Evolutionary conservation across 2,888 invertebrate genomes (phyloP).

Genomic region (Congeria kusceri): DNA sequence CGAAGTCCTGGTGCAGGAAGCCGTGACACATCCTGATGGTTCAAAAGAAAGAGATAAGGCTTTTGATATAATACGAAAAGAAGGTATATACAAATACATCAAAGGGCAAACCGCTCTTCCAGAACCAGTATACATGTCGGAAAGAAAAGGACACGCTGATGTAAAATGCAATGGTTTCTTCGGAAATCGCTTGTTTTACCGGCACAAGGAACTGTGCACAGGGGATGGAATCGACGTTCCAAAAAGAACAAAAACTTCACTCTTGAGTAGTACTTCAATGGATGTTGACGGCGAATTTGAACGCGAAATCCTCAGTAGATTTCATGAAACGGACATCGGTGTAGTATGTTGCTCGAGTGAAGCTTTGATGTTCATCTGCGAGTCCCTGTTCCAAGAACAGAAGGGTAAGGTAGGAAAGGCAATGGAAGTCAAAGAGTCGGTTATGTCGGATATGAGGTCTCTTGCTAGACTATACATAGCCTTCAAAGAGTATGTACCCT

Average conservation of each 20-base stretch:
- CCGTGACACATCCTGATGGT: neutral
- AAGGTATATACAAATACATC: conserved; percentile 8
- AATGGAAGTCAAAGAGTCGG: conserved; percentile 19
- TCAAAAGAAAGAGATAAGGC: conserved; percentile 9
- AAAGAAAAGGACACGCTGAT: conserved; percentile 6
- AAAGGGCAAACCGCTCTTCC: neutral
- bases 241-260: neutral
- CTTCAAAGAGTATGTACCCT: neutral
- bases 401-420: conserved; percentile 6
- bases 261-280: neutral
- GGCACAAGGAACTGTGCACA: conserved; percentile 22
- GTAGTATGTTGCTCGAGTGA: conserved; percentile 6
- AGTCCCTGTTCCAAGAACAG: conserved; percentile 3
- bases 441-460: conserved; percentile 17
- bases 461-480: conserved; percentile 2
- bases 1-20: conserved; percentile 3
- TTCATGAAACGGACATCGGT: conserved; percentile 11
- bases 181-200: conserved; percentile 10
- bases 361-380: neutral
- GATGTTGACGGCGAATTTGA: conserved; percentile 10
- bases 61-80: conserved; percentile 13
- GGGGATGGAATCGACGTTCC: conserved; percentile 4
- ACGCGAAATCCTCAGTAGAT: conserved; percentile 1
- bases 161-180: conserved; percentile 30
- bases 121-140: conserved; percentile 14